Conservation (phyloP, 2,888 invertebrate species). For the Globia sparganii region DNA sequence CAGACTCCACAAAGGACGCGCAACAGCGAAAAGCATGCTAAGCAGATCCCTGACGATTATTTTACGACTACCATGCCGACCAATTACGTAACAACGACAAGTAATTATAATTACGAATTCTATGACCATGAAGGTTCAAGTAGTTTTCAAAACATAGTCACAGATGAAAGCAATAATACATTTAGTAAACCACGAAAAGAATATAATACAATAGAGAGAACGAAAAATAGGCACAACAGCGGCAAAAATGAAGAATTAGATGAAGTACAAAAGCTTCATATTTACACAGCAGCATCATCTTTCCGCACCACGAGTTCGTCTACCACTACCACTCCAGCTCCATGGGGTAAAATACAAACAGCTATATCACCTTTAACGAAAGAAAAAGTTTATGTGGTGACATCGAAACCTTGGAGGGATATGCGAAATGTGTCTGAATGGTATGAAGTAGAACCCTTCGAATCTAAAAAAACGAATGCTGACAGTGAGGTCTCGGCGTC, state of each 20-base stretch:
- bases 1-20: slow-evolving; percentile 88
- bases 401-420: slow-evolving; percentile 92
- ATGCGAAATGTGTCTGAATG: slow-evolving; percentile 75
- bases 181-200: slow-evolving; percentile 74
- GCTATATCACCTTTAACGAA: slow-evolving; percentile 94
- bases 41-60: slow-evolving; percentile 94
- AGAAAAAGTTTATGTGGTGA: slow-evolving; percentile 95
- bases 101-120: slow-evolving; percentile 81
- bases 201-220: slow-evolving; percentile 82
- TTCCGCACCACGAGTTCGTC: slow-evolving; percentile 83
- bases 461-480: slow-evolving; percentile 78
- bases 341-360: slow-evolving; percentile 93
- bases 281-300: slow-evolving; percentile 85
- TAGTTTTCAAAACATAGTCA: slow-evolving; percentile 84
- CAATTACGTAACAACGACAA: slow-evolving; percentile 78
- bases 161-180: slow-evolving; percentile 77
- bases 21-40: slow-evolving; percentile 91
- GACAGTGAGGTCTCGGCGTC: slow-evolving; percentile 75
- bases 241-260: slow-evolving; percentile 76
- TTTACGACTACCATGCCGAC: slow-evolving; percentile 91
- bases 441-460: slow-evolving; percentile 78
- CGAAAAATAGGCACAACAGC: slow-evolving; percentile 73
- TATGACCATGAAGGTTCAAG: slow-evolving; percentile 88
- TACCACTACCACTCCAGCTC: slow-evolving; percentile 84
- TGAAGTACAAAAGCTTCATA: slow-evolving; percentile 81